Base-by-base conservation (phyloP, 2,797 vertebrate genomes). In the Gastrophryne carolinensis region DNA sequence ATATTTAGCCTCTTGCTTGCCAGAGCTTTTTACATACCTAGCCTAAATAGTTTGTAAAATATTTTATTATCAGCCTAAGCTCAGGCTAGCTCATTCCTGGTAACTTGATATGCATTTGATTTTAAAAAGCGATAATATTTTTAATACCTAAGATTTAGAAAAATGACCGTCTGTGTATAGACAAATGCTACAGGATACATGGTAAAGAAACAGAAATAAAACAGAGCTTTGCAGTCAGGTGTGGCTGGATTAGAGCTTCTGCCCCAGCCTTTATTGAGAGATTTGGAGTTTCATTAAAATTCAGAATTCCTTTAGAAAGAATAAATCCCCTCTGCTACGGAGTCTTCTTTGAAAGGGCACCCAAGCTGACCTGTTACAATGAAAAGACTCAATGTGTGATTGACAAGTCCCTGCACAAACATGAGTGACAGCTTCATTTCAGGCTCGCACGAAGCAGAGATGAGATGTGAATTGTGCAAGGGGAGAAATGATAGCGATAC, bases 391-490 rank as follows among this genome's bases (percentile, higher is more conserved):
- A 88, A 82, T 90, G 90, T 86, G 87, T 87, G 84, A 84, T 83
- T 90, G 90, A 93, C 90, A 91, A 91, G 90, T 90, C 91, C 86
- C 91, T 84, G 82, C 85, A 89, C 87, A 88, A 87, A 79, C 80
- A 83, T 92, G 90, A 92, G 83, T 93, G 92, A 94, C 91, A 93
- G 92, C 88, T 92, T 94, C 88, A 91, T 95, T 94, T 92, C 89
- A 88, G 84, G 82, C 83, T 86, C 90, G 88, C 89, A 87, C 86
- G 75, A 39, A 65, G 60, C 61, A 21, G 53, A 86, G 88, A 92
- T 90, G 88, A 92, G 89, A 86, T 84, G 83, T 88, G 84, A 84
- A 88, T 87, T 76, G 84, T 74, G 77, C 81, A 81, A 75, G 70
- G 81, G 34, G 23, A 78, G 85, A 82, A 83, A 85, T 66, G 84